Evolutionary conservation across 2,113 vertebrate genomes (phyloP).

Genomic region (Euleptes europaea): DNA sequence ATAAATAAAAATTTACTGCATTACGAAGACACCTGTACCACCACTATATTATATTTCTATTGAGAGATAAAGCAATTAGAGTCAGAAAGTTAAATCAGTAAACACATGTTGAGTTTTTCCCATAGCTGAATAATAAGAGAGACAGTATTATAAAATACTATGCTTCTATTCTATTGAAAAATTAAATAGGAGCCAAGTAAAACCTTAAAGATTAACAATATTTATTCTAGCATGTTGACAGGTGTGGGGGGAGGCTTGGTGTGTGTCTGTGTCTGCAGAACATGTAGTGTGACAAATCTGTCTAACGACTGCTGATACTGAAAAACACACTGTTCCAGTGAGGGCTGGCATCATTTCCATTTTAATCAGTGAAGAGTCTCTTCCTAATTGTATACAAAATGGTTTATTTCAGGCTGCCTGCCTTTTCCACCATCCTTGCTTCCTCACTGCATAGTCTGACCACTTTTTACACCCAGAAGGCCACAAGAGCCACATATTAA

Average conservation of each 20-base stretch:
- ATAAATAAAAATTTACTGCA: slow-evolving; percentile 3
- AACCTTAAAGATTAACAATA: neutral
- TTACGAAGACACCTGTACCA: neutral
- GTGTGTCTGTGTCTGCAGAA: neutral
- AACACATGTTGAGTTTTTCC: neutral
- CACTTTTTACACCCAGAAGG: neutral
- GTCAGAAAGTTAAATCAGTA: neutral
- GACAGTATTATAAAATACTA: slow-evolving; percentile 40
- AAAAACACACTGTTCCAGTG: slow-evolving; percentile 17
- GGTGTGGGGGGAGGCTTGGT: slow-evolving; percentile 44
- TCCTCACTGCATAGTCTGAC: neutral
- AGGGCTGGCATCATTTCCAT: neutral
- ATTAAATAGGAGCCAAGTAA: neutral
- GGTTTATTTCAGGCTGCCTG: neutral
- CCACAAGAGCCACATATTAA: neutral
- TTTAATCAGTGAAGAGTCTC: slow-evolving; percentile 20
- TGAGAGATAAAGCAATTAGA: slow-evolving; percentile 9
- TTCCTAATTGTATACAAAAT: slow-evolving; percentile 21
- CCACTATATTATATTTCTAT: slow-evolving; percentile 3
- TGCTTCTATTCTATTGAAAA: slow-evolving; percentile 27
- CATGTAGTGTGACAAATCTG: slow-evolving; percentile 39
- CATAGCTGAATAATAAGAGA: neutral
- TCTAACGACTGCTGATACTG: slow-evolving; percentile 28
- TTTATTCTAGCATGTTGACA: slow-evolving; percentile 31
- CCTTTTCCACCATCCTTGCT: neutral